These are phyloP conservation scores for Stercorarius parasiticus DNA, from an alignment of 2,113 vertebrate genomes.

Conservation along the genomic window DNA sequence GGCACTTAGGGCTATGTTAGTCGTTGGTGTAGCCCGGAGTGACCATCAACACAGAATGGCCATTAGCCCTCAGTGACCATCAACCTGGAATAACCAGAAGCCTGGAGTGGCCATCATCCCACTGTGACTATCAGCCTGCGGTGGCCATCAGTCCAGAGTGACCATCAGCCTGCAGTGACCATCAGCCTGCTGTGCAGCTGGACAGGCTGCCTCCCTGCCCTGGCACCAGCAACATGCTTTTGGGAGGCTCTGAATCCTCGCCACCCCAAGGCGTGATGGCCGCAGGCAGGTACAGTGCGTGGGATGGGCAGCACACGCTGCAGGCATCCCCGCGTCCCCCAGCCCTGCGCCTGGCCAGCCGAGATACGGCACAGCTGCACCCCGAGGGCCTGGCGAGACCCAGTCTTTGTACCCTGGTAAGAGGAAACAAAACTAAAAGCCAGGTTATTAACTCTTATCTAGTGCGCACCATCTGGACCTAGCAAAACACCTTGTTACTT, in stretches of 20 bases:
- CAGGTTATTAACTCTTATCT: neutral
- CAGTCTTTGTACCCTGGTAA: neutral
- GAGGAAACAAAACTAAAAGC: neutral
- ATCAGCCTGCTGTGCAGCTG: neutral
- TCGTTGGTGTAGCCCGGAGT: neutral
- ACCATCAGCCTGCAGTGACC: too few relatives aligned
- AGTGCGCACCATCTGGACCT: neutral
- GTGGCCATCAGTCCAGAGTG: too few relatives aligned
- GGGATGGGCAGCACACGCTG: rapidly evolving
- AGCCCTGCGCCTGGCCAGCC: neutral
- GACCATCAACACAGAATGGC: neutral
- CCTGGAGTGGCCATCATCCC: too few relatives aligned
- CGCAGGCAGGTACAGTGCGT: rapidly evolving
- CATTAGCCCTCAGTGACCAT: too few relatives aligned
- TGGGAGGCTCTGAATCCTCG: neutral
- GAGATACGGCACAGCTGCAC: neutral
- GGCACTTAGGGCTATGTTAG: neutral
- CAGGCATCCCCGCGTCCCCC: neutral
- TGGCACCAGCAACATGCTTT: neutral
- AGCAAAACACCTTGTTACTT: neutral
- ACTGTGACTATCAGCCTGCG: too few relatives aligned
- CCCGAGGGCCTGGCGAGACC: neutral
- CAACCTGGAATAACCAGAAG: rapidly evolving
- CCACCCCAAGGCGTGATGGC: rapidly evolving
- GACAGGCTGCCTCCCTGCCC: neutral